Evolutionary conservation across 2,113 vertebrate species (phyloP).

Genomic region (Microcebus tavaratra): DNA sequence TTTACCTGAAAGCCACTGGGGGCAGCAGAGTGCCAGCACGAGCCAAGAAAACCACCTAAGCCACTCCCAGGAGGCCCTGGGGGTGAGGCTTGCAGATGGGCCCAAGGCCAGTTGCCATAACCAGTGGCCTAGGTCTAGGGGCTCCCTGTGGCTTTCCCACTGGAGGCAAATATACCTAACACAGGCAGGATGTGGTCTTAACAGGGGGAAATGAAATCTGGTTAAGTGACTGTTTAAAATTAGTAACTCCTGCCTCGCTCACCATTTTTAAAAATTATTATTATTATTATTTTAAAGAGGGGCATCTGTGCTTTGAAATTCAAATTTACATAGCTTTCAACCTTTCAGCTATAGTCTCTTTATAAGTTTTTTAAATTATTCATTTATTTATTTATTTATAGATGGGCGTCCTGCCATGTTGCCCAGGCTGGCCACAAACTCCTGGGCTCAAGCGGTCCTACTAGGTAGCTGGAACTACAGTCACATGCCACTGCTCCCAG

Average conservation of each 20-base stretch:
- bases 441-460: neutral
- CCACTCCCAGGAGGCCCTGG: neutral
- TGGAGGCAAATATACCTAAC: neutral
- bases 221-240: neutral
- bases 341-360: neutral
- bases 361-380: neutral
- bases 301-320: neutral
- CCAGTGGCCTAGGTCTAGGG: neutral
- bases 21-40: constrained; percentile 33
- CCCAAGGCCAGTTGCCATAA: rapidly evolving
- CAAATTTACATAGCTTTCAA: neutral
- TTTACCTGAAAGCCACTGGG: neutral
- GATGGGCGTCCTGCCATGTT: neutral
- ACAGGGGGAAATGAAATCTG: neutral
- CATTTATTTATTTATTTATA: neutral
- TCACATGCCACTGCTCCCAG: neutral
- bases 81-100: neutral
- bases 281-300: neutral
- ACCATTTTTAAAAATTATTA: neutral
- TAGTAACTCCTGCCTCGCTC: neutral
- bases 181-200: neutral
- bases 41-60: neutral
- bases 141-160: neutral
- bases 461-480: neutral
- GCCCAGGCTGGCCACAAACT: neutral